Conservation (phyloP, 2,797 vertebrate genomes). For the Phataginus tetradactyla region DNA sequence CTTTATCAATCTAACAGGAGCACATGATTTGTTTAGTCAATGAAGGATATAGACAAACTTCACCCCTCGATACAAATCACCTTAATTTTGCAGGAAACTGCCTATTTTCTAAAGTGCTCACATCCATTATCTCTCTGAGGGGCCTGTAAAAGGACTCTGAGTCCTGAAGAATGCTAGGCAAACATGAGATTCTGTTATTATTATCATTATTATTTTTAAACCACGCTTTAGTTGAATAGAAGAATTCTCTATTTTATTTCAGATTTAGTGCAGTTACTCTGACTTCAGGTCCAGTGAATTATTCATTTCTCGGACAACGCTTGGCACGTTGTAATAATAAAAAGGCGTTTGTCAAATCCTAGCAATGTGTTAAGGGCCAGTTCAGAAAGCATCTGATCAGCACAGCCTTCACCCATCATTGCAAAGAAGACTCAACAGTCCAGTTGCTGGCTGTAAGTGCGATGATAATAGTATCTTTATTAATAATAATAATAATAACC, state of each 20-base stretch:
- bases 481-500: neutral
- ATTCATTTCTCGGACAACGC: constrained; percentile 32
- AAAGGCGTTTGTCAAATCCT: neutral
- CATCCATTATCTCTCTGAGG: constrained; percentile 59
- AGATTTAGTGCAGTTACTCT: neutral
- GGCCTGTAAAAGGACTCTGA: neutral
- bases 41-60: constrained; percentile 70
- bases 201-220: constrained; percentile 45
- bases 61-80: constrained; percentile 72
- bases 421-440: neutral
- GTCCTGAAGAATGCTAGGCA: neutral
- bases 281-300: neutral
- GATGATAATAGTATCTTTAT: neutral
- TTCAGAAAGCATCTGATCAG: neutral
- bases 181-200: neutral
- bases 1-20: constrained; percentile 55
- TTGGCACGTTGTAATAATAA: neutral
- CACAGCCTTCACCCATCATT: neutral
- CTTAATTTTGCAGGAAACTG: constrained; percentile 62
- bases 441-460: neutral
- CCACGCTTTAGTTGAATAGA: neutral
- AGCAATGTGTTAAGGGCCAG: neutral
- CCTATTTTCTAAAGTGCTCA: constrained; percentile 64
- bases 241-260: constrained; percentile 30
- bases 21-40: constrained; percentile 72